These are phyloP conservation scores for Menidia beryllina DNA, from an alignment of 2,113 vertebrate genomes.

Conservation along the genomic window DNA sequence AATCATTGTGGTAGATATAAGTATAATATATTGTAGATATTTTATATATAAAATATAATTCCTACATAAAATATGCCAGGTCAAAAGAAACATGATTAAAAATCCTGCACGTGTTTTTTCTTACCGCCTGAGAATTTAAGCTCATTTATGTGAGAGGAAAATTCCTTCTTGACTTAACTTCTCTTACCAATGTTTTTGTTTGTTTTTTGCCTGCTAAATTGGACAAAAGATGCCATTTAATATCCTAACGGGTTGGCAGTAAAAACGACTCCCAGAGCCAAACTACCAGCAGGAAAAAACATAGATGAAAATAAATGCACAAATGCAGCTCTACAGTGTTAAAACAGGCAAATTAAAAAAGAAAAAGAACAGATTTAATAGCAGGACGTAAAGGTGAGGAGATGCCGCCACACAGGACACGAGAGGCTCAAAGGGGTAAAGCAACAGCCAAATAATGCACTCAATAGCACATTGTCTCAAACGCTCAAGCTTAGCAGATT, in stretches of 20 bases:
- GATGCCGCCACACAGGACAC: background rate
- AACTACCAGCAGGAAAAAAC: background rate
- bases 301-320: conserved; percentile 13
- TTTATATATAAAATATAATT: conserved; percentile 12
- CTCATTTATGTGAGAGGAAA: background rate
- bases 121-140: conserved; percentile 55
- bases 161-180: conserved; percentile 1
- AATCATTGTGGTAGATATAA: too few species aligned
- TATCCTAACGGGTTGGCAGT: background rate
- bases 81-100: conserved; percentile 55
- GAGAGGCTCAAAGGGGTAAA: conserved; percentile 12
- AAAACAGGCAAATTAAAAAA: conserved; percentile 1
- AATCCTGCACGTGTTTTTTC: conserved; percentile 50
- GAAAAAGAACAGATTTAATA: background rate
- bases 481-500: background rate
- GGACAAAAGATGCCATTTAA: background rate
- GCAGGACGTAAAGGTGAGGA: background rate
- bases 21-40: conserved; percentile 12
- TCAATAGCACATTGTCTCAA: background rate
- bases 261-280: background rate
- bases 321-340: background rate
- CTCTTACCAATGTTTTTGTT: background rate
- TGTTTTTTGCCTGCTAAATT: background rate
- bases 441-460: background rate
- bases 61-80: too few species aligned